Conservation (phyloP, 37 sponge, comb jelly and placozoan genomes). For the Dysidea cf. avara region DNA sequence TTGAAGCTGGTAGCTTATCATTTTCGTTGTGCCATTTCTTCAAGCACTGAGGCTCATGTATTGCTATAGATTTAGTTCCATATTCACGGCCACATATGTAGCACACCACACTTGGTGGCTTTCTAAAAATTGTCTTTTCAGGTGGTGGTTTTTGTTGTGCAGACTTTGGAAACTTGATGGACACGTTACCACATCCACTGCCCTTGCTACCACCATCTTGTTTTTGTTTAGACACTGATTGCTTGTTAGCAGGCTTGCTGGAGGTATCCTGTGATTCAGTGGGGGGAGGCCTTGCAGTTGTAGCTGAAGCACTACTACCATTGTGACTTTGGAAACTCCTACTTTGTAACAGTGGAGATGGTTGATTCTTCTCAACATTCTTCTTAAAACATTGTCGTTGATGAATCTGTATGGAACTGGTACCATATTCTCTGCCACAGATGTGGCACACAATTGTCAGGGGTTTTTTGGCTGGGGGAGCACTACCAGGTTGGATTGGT, state of each 20-base stretch:
- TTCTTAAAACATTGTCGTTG: slow-evolving; percentile 54
- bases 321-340: too few relatives aligned
- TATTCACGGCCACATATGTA: slow-evolving; percentile 83
- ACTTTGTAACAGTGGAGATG: too few relatives aligned
- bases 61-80: slow-evolving; percentile 63
- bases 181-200: slow-evolving; percentile 10
- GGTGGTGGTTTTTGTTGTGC: background rate
- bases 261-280: background rate
- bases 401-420: slow-evolving; percentile 43
- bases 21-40: slow-evolving; percentile 60
- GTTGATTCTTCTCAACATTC: slow-evolving; percentile 10
- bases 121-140: background rate
- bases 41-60: slow-evolving; percentile 82
- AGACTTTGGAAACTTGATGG: background rate
- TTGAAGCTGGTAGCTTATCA: slow-evolving; percentile 36
- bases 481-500: too few relatives aligned
- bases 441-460: slow-evolving; percentile 21
- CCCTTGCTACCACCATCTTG: too few relatives aligned
- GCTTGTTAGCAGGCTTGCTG: slow-evolving; percentile 7
- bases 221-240: background rate
- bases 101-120: slow-evolving; percentile 52
- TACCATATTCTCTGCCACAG: slow-evolving; percentile 51
- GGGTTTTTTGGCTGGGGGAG: too few relatives aligned
- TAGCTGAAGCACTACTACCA: too few relatives aligned
- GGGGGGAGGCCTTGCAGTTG: background rate